Base-by-base conservation (phyloP, 2,113 vertebrate species). In the Aegithalos caudatus region DNA sequence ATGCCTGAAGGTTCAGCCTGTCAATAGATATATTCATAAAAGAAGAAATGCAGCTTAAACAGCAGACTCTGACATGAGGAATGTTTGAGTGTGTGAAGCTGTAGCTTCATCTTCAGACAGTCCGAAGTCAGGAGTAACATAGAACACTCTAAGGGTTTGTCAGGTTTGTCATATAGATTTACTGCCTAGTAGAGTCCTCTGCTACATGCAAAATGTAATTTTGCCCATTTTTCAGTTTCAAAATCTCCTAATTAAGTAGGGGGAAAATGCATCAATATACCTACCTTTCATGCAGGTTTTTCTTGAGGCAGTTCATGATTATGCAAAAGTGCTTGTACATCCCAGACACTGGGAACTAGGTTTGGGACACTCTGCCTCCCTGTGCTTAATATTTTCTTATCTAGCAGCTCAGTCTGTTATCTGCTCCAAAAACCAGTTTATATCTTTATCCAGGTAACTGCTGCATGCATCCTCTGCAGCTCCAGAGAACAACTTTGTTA, bases 81-180 rank as follows among this genome's bases (percentile, higher is more conserved):
- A 19, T 1, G 2, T 5, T 66, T 28, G 16, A 22, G 23, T 29
- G 20, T n/a, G 16, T 45, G 29, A 89, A 89, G 19, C 51, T 24
- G 4, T 29, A 70, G 12, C 27, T 10, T 31, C 19, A 40, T 7
- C 6, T 47, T 51, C 37, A 83, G 47, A 9, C 33, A 89, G 40
- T 13, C 20, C 0, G 0, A 4, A 42, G 24, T 27, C 37, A 53
- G n/a, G 7, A 56, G 4, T n/a, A 74, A 47, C 28, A 29, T 0
- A 51, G 12, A 29, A 27, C 4, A 20, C 14, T 53, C 4, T 44
- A 50, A 86, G 27, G 23, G 21, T 14, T 48, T 60, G 9, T 31
- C 21, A 64, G 23, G 21, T 14, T 48, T 60, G 9, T 31, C 21
- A 64, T 64, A 12, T 7, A 17, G 12, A 28, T 13, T 62, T 82